These are phyloP conservation scores for Clarias batrachus DNA, from an alignment of 2,113 vertebrate species.

Conservation along the genomic window DNA sequence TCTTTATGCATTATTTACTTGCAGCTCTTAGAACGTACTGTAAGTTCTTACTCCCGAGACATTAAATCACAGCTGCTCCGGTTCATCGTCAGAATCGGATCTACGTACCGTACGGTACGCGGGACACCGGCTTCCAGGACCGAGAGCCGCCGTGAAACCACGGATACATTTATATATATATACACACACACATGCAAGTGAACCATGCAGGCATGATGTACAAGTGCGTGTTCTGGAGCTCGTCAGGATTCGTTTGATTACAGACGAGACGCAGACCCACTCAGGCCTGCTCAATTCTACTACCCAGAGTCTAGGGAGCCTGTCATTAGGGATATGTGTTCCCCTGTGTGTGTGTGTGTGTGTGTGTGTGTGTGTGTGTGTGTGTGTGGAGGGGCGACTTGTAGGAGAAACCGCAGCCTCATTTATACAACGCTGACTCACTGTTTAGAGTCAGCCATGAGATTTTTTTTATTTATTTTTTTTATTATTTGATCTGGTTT, in stretches of 20 bases:
- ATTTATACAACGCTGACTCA: slow-evolving; percentile 51
- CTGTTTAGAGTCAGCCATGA: slow-evolving; percentile 49
- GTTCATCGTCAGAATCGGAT: neutral
- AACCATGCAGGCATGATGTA: slow-evolving; percentile 30
- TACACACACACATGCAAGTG: slow-evolving; percentile 3
- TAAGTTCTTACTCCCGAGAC: neutral
- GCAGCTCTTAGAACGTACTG: neutral
- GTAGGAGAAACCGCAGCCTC: slow-evolving; percentile 49
- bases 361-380: too few species aligned
- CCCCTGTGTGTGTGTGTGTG: slow-evolving; percentile 17
- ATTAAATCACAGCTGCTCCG: neutral
- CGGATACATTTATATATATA: neutral
- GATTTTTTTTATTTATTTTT: slow-evolving; percentile 21
- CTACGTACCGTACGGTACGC: too few species aligned
- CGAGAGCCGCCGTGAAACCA: neutral
- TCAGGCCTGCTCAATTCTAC: slow-evolving; percentile 34
- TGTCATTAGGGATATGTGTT: slow-evolving; percentile 47
- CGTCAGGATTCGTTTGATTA: slow-evolving; percentile 66
- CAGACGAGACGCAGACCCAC: slow-evolving; percentile 66
- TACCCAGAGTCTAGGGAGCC: slow-evolving; percentile 35
- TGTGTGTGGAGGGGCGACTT: slow-evolving; percentile 13
- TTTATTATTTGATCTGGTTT: slow-evolving; percentile 36
- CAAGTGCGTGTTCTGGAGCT: slow-evolving; percentile 55
- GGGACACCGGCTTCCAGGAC: neutral
- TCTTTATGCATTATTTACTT: neutral